Conservation (phyloP, 2,113 vertebrate genomes). For the Naja naja region DNA sequence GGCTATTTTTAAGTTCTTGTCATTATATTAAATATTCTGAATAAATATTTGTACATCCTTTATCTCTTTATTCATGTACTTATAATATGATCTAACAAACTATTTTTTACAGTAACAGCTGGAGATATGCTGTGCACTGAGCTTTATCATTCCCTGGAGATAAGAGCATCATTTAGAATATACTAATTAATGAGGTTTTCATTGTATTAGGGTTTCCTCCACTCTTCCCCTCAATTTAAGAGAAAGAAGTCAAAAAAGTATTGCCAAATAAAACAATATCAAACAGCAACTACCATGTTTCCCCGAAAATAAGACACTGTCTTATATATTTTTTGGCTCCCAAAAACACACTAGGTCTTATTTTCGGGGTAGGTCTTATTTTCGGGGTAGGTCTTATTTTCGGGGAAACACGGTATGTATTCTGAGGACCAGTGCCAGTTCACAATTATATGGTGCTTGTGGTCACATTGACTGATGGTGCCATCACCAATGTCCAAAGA, state of each 20-base stretch:
- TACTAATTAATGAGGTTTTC: not conserved
- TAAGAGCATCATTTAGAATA: not conserved
- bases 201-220: not conserved
- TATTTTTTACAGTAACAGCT: slow-evolving; percentile 43
- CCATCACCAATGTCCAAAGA: not conserved
- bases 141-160: slow-evolving; percentile 19
- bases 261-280: not conserved
- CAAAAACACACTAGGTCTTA: too few species aligned
- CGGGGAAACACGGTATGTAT: too few species aligned
- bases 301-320: too few species aligned
- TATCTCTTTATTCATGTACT: slow-evolving; percentile 30
- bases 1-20: slow-evolving; percentile 30
- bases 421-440: not conserved
- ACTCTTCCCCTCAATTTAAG: not conserved
- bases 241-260: not conserved
- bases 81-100: slow-evolving; percentile 51
- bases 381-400: too few species aligned
- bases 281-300: not conserved
- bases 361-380: too few species aligned
- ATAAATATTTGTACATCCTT: slow-evolving; percentile 55
- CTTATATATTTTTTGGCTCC: too few species aligned
- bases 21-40: slow-evolving; percentile 57
- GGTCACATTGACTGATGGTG: not conserved
- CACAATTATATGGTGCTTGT: not conserved
- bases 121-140: not conserved